Evolutionary conservation across 2,113 vertebrate genomes (phyloP).

Genomic region (Silurus asotus): DNA sequence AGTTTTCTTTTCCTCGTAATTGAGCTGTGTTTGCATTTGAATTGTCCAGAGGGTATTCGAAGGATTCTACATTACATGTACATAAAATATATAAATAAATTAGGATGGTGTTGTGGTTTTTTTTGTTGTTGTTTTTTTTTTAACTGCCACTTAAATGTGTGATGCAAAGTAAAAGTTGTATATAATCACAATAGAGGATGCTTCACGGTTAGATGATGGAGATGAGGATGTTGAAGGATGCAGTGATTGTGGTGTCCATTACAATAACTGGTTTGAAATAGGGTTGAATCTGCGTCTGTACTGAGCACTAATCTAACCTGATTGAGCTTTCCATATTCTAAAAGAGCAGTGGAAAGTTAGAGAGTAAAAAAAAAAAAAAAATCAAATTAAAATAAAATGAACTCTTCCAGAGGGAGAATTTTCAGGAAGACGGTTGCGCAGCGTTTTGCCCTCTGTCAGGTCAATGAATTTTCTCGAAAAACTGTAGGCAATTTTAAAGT

Average conservation of each 20-base stretch:
- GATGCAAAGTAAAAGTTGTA: constrained; percentile 3
- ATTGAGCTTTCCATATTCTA: background rate
- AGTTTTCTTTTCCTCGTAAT: constrained; percentile 73
- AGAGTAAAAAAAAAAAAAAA: too few species aligned
- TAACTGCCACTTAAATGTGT: constrained; percentile 4
- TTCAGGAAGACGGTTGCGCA: background rate
- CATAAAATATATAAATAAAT: constrained; percentile 39
- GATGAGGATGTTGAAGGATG: background rate
- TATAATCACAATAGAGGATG: background rate
- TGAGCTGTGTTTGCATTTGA: constrained; percentile 76
- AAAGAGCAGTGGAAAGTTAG: background rate
- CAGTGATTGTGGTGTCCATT: background rate
- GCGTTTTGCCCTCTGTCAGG: background rate
- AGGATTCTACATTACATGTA: constrained; percentile 45
- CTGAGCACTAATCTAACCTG: background rate
- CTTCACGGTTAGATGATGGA: background rate
- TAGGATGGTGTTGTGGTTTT: background rate
- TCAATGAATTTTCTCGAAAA: constrained; percentile 51
- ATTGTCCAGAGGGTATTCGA: constrained; percentile 69
- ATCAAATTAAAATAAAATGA: background rate
- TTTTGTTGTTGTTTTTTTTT: background rate
- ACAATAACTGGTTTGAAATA: background rate
- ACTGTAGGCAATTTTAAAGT: constrained; percentile 33
- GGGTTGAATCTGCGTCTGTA: background rate
- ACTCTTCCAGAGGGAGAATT: background rate